Percentiles rank a stretch among this genome's conserved stretches.
Evolutionary conservation across 2,113 vertebrate genomes (phyloP).

Genomic region (Pristiophorus japonicus): DNA sequence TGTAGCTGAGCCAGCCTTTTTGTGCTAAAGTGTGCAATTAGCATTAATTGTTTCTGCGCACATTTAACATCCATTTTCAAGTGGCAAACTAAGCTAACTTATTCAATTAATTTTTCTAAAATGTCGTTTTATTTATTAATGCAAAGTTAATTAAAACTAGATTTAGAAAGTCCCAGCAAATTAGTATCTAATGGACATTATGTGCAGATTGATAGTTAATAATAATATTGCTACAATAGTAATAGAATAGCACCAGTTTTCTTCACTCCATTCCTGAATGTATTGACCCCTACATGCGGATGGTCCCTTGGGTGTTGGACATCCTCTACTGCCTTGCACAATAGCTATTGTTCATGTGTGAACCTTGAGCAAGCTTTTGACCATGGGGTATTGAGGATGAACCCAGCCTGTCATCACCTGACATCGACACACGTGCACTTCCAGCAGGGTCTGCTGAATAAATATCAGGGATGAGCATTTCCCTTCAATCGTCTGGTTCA

Average conservation of each 20-base stretch:
- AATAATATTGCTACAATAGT: slow-evolving; percentile 16
- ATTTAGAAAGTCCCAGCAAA: slow-evolving; percentile 14
- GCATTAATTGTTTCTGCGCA: slow-evolving; percentile 32
- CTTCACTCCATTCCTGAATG: neutral
- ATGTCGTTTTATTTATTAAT: slow-evolving; percentile 25
- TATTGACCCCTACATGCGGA: neutral
- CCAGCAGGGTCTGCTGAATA: neutral
- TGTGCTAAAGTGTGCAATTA: slow-evolving; percentile 36
- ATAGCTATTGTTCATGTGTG: neutral
- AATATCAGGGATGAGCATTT: neutral
- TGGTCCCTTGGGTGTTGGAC: neutral
- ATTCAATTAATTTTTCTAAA: slow-evolving; percentile 26
- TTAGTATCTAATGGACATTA: neutral
- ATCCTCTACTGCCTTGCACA: neutral
- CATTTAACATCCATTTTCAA: slow-evolving; percentile 21
- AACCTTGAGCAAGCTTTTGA: neutral
- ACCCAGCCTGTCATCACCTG: neutral
- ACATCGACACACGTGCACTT: neutral
- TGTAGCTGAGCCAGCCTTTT: slow-evolving; percentile 15
- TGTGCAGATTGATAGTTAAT: neutral
- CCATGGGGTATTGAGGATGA: neutral
- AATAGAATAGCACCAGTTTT: neutral
- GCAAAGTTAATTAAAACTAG: slow-evolving; percentile 32
- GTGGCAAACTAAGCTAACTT: slow-evolving; percentile 25
- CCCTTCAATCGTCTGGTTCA: neutral